Base-by-base conservation (phyloP, 2,888 invertebrate species). In the Nyleta sp. region DNA sequence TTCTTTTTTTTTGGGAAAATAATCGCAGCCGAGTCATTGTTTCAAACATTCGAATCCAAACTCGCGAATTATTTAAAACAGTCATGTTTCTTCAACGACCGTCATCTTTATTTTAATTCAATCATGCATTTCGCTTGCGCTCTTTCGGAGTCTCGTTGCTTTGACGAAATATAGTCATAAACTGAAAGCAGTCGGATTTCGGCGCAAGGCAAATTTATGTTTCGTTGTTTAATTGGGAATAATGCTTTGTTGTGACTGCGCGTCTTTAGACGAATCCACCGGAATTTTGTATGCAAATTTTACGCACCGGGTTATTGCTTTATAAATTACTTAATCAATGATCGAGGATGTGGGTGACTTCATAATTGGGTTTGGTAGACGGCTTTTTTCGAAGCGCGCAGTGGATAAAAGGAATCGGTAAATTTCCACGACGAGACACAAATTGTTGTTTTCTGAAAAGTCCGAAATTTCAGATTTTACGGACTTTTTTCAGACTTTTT, bases 11-110 rank as follows among this genome's bases (percentile, higher is more conserved):
- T 59, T 44, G 24, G 1, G n/a, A 7, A 31, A 40, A 28, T 31
- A 11, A 3, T 4, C 13, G 33, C 20, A 38, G 17, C 20, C 11
- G 15, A n/a, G 15, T 13, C 22, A 13, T 55, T 55, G 38, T 55
- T 33, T 40, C 18, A 18, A 18, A 35, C 18, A 8, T 18, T 20
- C 20, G 35, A 38, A 18, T 20, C 20, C 20, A 55, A 20, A 22
- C 20, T 38, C 6, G 17, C n/a, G 53, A 55, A 38, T 38, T 55
- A 55, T 55, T 38, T 55, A 55, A 55, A 38, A 55, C 17, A 18
- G 50, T 17, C 2, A n/a, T 33, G 31, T 52, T 33, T 17, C 17
- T 52, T 31, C 52, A 33, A 53, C 20, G 2, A 53, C 7, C 18
- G 53, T 53, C 53, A 35, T 8, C 20, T 35, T 35, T 53, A 53